Conservation (phyloP, 2,888 invertebrate species). For the Pammene aurita region DNA sequence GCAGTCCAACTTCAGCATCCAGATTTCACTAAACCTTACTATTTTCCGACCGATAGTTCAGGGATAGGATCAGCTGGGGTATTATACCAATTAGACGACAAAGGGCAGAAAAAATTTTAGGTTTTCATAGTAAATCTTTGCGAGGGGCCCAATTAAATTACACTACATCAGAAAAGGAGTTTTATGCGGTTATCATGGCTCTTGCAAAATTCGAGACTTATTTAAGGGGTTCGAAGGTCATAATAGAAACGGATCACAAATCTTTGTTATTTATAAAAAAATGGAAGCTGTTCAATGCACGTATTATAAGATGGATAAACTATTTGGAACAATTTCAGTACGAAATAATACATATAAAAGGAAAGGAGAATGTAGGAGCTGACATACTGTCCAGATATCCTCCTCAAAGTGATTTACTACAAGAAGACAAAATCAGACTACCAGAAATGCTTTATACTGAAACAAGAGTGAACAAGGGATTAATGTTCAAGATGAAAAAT, state of each 20-base stretch:
- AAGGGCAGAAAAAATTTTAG: no score
- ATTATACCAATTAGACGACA: no score
- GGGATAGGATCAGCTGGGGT: no score
- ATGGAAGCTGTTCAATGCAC: conserved; percentile 46
- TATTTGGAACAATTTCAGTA: conserved; percentile 43
- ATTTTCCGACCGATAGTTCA: no score
- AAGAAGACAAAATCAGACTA: conserved; percentile 4
- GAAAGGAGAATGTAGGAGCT: conserved; percentile 39
- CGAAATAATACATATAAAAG: conserved; percentile 12
- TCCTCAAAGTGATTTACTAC: background rate
- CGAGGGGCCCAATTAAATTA: no score
- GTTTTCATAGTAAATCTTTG: no score
- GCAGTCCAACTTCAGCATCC: no score
- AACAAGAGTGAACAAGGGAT: background rate
- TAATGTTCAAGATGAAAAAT: conserved; percentile 8
- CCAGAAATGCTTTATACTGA: conserved; percentile 24
- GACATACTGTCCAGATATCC: conserved; percentile 45
- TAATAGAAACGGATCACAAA: conserved; percentile 46
- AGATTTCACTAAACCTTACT: no score
- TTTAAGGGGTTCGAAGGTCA: conserved; percentile 38
- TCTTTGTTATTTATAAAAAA: conserved; percentile 45
- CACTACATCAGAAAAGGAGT: no score
- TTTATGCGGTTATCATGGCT: no score
- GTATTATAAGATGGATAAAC: conserved; percentile 48
- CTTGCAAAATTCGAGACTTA: no score